Base-by-base conservation (phyloP, 2,888 invertebrate species). In the Gandaritis pyraliata region DNA sequence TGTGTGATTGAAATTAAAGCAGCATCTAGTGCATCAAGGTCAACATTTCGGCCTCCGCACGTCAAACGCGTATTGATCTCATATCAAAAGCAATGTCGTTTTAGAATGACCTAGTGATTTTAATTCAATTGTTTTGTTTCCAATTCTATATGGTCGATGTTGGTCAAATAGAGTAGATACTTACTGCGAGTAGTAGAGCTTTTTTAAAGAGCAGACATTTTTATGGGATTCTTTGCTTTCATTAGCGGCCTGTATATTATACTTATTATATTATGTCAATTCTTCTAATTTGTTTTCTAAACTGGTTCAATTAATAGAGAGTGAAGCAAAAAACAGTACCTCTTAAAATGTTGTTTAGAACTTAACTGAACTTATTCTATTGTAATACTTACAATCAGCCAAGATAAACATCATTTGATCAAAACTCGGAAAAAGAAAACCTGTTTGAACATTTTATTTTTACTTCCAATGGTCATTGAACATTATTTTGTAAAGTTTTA, bases 11-110 rank as follows among this genome's bases (percentile, higher is more conserved):
- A 81, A 78, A 79, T 81, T 75, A 78, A 79, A 77, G 75, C 71
- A 39, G 55, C 55, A 48, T 58, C 61, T 66, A 66, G 65, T 62
- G 75, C 71, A 71, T 70, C 79, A 82, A 86, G 85, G 85, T 84
- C 81, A 78, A 75, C 69, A 77, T 74, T 78, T 78, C 70, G 84
- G 73, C 86, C 84, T 84, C 82, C 80, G 76, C 82, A 82, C 80
- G 83, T 82, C 81, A 80, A 58, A 61, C 64, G 61, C 64, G 67
- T 71, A 72, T 78, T 66, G 66, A 74, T 73, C 75, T 76, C 70
- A 73, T 65, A 73, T 68, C 70, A 65, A 68, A 61, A 64, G 63
- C 81, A 83, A 82, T 82, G 80, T 78, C 78, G 75, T 72, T 74
- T 65, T 67, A 55, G 61, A 61, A 62, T 66, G 68, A 65, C 66